A percentile compares a stretch with the other conserved stretches of the same genome.
Evolutionary conservation across 2,888 invertebrate species (phyloP).

Genomic region (Beris chalybata): DNA sequence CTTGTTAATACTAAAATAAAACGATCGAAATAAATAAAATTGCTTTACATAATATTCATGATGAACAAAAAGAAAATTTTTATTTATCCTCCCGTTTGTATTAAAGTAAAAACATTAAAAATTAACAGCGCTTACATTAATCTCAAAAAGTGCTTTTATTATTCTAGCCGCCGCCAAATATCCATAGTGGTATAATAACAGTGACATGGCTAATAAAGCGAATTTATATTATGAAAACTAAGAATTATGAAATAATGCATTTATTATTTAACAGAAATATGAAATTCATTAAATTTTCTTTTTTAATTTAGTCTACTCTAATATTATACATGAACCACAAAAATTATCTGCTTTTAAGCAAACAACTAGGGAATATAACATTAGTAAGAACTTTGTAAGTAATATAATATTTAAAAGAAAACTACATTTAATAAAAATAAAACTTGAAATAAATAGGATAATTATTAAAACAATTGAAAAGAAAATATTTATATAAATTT

Average conservation of each 20-base stretch:
- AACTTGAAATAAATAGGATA: constrained; percentile 22
- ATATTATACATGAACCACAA: constrained; percentile 26
- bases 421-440: constrained; percentile 18
- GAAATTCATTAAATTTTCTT: not conserved
- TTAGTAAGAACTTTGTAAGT: constrained; percentile 34
- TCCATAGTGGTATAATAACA: constrained; percentile 13
- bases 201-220: constrained; percentile 33
- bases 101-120: not conserved
- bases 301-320: constrained; percentile 10
- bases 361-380: constrained; percentile 37
- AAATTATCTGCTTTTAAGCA: constrained; percentile 43
- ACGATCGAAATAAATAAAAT: not conserved
- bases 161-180: constrained; percentile 3
- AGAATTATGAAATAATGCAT: constrained; percentile 15
- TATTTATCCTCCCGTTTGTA: not conserved
- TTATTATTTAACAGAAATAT: constrained; percentile 9
- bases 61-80: not conserved
- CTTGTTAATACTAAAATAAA: not conserved
- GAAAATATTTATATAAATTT: constrained; percentile 18
- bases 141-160: constrained; percentile 26
- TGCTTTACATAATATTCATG: not conserved
- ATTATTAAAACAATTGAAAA: constrained; percentile 23
- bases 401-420: constrained; percentile 15
- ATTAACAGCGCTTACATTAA: not conserved
- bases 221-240: constrained; percentile 34